Base-by-base conservation (phyloP, 2,113 vertebrate species). In the Ariopsis seemanni region DNA sequence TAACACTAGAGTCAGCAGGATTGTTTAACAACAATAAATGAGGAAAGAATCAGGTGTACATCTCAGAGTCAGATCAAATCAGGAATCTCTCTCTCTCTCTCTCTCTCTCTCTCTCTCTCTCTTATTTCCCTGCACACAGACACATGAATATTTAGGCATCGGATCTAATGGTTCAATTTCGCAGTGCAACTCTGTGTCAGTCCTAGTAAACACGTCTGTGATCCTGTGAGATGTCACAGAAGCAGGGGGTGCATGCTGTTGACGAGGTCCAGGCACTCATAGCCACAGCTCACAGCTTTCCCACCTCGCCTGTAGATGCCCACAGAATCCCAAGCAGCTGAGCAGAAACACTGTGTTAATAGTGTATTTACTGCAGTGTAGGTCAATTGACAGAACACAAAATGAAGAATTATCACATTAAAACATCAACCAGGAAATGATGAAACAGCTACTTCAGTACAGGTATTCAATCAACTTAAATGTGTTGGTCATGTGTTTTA, bases 141-240 rank as follows among this genome's bases (percentile, higher is more conserved):
- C 67, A 52, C 20, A 58, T 42, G 3, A 7, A 58, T 18, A 81
- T 18, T 81, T 60, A 60, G 34, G 27, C 55, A 81, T 34, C 9
- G 18, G 30, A 60, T 34, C 4, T 34, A 60, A 34, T 81, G 79
- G 27, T 34, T 60, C 18, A 18, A 4, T 58, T 80, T 58, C 1
- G 27, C 30, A 81, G 42, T 22, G 22, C 79, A 81, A 18, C 22
- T 81, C 30, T 60, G 9, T 60, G 30, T 42, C 27, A 22, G 17
- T 60, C 8, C 63, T 69, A 9, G 30, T 53, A 67, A 30, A 86
- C 20, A 55, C 60, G 78, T 60, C 18, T 20, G 18, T 42, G 18
- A 81, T 30, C 2, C 48, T 86, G 75, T 53, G 60, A 86, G 50
- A 65, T 72, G 48, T 34, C 27, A 58, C 58, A 86, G 84, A 86